phyloP scores from a whole-genome alignment of 2,797 vertebrate species.

The Eleutherodactylus coqui region DNA sequence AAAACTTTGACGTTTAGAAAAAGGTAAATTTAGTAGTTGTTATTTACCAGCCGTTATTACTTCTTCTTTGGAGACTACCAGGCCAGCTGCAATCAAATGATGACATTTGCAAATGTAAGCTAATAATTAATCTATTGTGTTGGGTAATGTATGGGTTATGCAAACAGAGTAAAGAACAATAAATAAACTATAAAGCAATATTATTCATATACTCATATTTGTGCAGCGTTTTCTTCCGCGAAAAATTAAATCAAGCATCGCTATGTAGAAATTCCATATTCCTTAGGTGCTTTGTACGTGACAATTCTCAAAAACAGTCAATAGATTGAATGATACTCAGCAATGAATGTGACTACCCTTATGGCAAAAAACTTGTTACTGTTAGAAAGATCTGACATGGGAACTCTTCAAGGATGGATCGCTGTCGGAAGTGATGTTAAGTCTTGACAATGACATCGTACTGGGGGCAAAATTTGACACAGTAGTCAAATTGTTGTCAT shows the following conservation, averaged over 20 bases:
- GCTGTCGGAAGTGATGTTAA: not conserved
- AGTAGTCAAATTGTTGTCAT: not conserved
- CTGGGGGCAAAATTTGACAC: not conserved
- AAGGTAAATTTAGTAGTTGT: slow-evolving; percentile 2
- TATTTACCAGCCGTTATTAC: slow-evolving; percentile 23
- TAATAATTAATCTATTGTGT: slow-evolving; percentile 12
- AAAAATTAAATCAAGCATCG: not conserved
- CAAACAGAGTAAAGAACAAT: not conserved
- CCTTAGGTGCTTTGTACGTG: not conserved
- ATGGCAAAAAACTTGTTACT: not conserved
- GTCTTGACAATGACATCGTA: not conserved
- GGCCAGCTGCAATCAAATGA: slow-evolving; percentile 12
- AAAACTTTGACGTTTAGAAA: not conserved
- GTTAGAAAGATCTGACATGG: too few relatives aligned
- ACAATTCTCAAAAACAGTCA: not conserved
- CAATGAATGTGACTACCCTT: not conserved
- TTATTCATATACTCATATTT: slow-evolving; percentile 2
- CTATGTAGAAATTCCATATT: not conserved
- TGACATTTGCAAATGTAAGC: slow-evolving; percentile 12
- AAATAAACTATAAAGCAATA: not conserved
- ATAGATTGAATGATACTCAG: not conserved
- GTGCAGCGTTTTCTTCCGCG: not conserved
- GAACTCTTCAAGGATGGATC: not conserved
- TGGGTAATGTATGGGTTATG: not conserved
- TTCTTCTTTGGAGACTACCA: slow-evolving; percentile 10